Evolutionary conservation across 2,888 invertebrate genomes (phyloP).

Genomic region (Trileptium ribeirensis): DNA sequence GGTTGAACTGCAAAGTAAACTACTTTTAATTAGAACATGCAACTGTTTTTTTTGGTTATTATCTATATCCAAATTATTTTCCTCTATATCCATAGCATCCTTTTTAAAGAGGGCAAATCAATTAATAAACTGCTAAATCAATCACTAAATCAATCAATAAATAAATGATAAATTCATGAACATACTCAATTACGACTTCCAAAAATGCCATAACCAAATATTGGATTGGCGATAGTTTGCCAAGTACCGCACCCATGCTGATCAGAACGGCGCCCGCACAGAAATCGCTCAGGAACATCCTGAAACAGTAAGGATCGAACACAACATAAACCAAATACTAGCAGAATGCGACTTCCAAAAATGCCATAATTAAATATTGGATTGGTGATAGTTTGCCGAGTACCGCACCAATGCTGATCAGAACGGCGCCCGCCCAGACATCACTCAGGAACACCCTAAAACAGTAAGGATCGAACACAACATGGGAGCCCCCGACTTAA

Average conservation of each 20-base stretch:
- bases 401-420: constrained; percentile 57
- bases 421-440: constrained; percentile 56
- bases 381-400: constrained; percentile 55
- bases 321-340: no score
- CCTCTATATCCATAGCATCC: no score
- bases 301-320: constrained; percentile 39
- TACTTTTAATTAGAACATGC: no score
- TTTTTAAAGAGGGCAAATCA: no score
- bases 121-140: no score
- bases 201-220: constrained; percentile 54
- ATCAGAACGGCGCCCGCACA: constrained; percentile 57
- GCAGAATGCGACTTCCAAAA: constrained; percentile 55
- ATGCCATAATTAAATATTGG: constrained; percentile 54
- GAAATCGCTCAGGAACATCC: constrained; percentile 54
- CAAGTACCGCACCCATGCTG: constrained; percentile 56
- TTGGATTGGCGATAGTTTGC: constrained; percentile 55
- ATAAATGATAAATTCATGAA: constrained; percentile 51
- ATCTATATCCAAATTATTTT: no score
- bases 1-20: no score
- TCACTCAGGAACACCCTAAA: constrained; percentile 54
- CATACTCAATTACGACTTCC: constrained; percentile 53
- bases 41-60: no score
- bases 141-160: constrained; percentile 35
- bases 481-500: no score
- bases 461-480: no score